Conservation (phyloP, 2,888 invertebrate species). For the Griposia aprilina region DNA sequence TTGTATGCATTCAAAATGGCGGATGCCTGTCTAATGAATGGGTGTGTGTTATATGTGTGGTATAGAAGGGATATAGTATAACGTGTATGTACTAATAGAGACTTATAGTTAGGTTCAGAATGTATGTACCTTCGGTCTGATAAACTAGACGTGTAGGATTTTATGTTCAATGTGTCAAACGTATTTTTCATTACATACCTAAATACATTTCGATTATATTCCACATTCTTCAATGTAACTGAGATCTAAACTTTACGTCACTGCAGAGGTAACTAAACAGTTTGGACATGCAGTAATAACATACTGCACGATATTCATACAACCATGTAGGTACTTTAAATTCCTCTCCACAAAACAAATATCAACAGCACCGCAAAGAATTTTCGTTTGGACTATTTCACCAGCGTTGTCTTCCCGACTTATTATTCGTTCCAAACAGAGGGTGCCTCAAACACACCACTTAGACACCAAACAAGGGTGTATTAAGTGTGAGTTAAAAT, state of each 20-base stretch:
- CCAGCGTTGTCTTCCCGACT: slow-evolving; percentile 86
- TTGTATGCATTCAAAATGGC: slow-evolving; percentile 67
- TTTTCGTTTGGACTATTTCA: slow-evolving; percentile 72
- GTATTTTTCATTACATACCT: background rate
- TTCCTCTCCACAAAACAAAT: slow-evolving; percentile 43
- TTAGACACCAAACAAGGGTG: slow-evolving; percentile 91
- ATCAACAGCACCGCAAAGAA: slow-evolving; percentile 66
- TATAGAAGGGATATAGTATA: background rate
- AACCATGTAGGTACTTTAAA: background rate
- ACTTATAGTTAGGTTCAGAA: background rate
- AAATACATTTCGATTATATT: background rate
- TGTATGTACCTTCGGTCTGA: background rate
- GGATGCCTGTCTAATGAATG: slow-evolving; percentile 41
- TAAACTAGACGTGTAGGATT: background rate
- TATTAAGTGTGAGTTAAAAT: slow-evolving; percentile 91
- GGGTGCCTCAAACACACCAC: slow-evolving; percentile 90
- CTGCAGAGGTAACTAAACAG: background rate
- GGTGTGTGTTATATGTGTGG: background rate
- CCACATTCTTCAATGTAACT: background rate
- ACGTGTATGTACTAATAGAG: background rate
- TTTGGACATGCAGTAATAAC: background rate
- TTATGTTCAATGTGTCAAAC: background rate
- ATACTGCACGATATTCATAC: background rate
- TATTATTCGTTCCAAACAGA: slow-evolving; percentile 88
- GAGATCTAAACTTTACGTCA: background rate